Evolutionary conservation across 2,797 vertebrate species (phyloP).

Genomic region (Neoniphon sammara): DNA sequence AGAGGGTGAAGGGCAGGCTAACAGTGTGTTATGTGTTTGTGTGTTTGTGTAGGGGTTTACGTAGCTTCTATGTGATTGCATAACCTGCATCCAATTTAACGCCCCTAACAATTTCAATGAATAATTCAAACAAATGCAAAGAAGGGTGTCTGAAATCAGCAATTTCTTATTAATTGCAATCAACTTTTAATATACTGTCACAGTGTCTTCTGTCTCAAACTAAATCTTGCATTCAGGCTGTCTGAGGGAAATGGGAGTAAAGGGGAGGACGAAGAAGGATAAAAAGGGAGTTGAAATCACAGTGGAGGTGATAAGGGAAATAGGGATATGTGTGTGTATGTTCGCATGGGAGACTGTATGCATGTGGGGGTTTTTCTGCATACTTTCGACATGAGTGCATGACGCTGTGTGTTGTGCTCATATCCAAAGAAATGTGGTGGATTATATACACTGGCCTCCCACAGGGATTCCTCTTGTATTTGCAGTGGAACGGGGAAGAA

Average conservation of each 20-base stretch:
- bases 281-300: background rate
- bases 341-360: background rate
- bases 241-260: background rate
- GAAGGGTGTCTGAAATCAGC: background rate
- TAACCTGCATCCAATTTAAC: slow-evolving; percentile 16
- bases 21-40: slow-evolving; percentile 5
- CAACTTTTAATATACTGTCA: background rate
- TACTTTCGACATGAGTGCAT: background rate
- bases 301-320: background rate
- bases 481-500: background rate
- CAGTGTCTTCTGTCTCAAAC: background rate
- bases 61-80: background rate
- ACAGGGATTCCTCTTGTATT: slow-evolving; percentile 1
- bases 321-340: background rate
- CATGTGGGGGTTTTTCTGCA: background rate
- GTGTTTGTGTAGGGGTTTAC: background rate
- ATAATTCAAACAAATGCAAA: slow-evolving; percentile 12
- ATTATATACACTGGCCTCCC: background rate
- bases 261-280: background rate
- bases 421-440: background rate
- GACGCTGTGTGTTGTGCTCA: background rate
- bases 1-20: slow-evolving; percentile 5
- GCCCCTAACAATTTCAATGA: slow-evolving; percentile 6
- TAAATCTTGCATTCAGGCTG: background rate
- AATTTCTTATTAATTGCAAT: slow-evolving; percentile 27